Conservation (phyloP, 1,140 invertebrate genomes). For the Panagrolaimus sp. region DNA sequence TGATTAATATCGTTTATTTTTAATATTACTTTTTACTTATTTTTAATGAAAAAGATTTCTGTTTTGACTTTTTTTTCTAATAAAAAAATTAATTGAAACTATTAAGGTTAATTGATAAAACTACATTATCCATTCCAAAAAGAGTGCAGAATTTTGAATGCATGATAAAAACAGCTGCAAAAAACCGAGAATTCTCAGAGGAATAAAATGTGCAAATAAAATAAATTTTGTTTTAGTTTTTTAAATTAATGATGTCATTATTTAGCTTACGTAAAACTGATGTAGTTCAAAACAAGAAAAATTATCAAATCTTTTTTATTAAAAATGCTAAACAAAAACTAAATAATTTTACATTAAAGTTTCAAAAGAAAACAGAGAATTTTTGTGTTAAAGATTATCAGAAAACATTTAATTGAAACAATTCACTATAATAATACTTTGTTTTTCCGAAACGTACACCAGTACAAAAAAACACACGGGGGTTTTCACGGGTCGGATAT, state of each 20-base stretch:
- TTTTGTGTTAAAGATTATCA: neutral
- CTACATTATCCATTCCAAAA: neutral
- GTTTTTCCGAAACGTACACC: neutral
- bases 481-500: neutral
- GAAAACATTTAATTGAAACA: neutral
- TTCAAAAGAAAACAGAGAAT: too few species aligned
- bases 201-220: too few species aligned
- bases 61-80: slow-evolving; percentile 12
- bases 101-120: neutral
- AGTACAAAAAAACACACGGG: neutral
- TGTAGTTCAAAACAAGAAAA: too few species aligned
- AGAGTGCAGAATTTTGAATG: neutral
- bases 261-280: too few species aligned
- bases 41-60: neutral
- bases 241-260: too few species aligned
- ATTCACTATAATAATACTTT: slow-evolving; percentile 1
- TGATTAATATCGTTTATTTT: neutral
- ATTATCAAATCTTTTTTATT: too few species aligned
- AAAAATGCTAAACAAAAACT: neutral
- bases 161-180: neutral
- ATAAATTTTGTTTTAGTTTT: too few species aligned
- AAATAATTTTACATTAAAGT: too few species aligned
- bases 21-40: neutral
- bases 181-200: too few species aligned
- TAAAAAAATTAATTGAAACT: neutral